phyloP scores from a whole-genome alignment of 2,888 invertebrate species.

The Ochropleura plecta region DNA sequence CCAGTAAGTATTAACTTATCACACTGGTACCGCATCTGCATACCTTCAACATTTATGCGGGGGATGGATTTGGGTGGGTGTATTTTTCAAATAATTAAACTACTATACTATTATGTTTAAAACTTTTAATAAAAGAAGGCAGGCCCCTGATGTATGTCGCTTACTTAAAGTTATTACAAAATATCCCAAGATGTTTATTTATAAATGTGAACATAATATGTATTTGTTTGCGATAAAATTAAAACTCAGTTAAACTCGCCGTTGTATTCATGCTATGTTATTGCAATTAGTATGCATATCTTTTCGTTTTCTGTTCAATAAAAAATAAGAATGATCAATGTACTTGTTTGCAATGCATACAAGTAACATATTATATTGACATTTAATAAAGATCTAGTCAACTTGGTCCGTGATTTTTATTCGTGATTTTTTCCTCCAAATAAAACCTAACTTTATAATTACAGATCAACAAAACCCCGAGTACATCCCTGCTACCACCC shows the following conservation, averaged over 20 bases:
- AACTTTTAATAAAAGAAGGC: neutral
- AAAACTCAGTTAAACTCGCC: neutral
- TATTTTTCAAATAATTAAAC: neutral
- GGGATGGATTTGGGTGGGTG: conserved; percentile 75
- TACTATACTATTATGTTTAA: too few species aligned
- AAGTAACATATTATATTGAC: neutral
- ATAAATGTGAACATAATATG: too few species aligned
- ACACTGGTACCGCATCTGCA: conserved; percentile 87
- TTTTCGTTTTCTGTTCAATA: neutral
- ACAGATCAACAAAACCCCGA: conserved; percentile 34
- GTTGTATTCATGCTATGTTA: neutral
- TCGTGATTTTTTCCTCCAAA: neutral
- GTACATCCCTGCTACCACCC: conserved; percentile 84
- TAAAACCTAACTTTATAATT: neutral
- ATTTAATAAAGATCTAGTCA: neutral
- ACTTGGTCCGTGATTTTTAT: neutral
- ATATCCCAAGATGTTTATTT: neutral
- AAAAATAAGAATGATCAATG: neutral
- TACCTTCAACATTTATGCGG: conserved; percentile 88
- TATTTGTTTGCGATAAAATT: neutral
- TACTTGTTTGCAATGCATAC: neutral
- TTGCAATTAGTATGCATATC: neutral
- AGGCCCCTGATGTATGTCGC: neutral
- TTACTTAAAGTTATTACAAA: neutral
- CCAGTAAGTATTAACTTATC: conserved; percentile 90